These are phyloP conservation scores for Tachina lurida DNA, from an alignment of 2,888 invertebrate species.

Conservation along the genomic window DNA sequence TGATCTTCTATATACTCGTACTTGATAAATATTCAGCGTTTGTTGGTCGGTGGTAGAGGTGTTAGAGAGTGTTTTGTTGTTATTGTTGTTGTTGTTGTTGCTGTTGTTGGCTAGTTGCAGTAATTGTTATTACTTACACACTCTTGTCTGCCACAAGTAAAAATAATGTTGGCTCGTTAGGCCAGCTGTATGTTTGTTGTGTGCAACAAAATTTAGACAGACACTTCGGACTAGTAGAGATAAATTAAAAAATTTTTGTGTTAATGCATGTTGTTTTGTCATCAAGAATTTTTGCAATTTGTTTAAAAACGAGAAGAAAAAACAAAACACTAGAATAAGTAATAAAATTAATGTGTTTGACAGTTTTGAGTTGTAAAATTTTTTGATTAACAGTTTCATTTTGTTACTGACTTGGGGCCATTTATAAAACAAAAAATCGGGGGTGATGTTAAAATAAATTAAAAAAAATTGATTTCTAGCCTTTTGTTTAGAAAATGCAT, in stretches of 20 bases:
- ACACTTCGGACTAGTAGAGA: conserved; percentile 63
- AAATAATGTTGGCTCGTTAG: conserved; percentile 38
- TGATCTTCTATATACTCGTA: conserved; percentile 35
- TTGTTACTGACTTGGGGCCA: neutral
- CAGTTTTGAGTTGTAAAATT: conserved; percentile 46
- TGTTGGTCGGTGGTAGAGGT: conserved; percentile 37
- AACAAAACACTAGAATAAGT: conserved; percentile 8
- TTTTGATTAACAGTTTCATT: conserved; percentile 44
- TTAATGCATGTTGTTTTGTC: conserved; percentile 70
- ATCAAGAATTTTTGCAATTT: conserved; percentile 58
- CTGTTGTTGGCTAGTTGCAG: conserved; percentile 13
- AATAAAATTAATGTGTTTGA: conserved; percentile 50
- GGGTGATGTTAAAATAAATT: neutral
- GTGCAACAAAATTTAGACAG: conserved; percentile 47
- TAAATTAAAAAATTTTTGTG: conserved; percentile 65
- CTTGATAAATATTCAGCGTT: conserved; percentile 27
- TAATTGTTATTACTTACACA: conserved; percentile 42
- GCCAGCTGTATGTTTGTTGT: conserved; percentile 57
- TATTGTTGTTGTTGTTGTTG: neutral
- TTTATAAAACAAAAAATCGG: neutral
- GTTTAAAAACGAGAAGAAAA: neutral
- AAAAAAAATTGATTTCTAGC: neutral
- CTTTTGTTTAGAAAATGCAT: too few species aligned
- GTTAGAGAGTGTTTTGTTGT: neutral
- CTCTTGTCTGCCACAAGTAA: neutral